Evolutionary conservation across 2,113 vertebrate genomes (phyloP).

Genomic region (Malurus melanocephalus): DNA sequence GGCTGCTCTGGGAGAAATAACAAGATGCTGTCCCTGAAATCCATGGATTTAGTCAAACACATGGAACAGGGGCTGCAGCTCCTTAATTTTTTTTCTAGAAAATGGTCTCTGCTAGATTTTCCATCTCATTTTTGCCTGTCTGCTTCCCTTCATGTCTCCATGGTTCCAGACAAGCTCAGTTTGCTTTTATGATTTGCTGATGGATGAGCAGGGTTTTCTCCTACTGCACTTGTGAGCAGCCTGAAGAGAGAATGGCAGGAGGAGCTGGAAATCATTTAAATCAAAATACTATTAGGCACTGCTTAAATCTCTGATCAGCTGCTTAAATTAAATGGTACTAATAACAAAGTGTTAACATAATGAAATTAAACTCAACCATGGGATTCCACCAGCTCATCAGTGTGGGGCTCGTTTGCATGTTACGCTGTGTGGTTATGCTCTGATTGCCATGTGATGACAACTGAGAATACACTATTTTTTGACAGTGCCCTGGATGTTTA

Average conservation of each 20-base stretch:
- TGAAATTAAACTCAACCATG: conserved; percentile 3
- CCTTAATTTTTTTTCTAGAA: neutral
- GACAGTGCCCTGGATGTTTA: conserved; percentile 29
- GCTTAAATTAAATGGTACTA: conserved; percentile 14
- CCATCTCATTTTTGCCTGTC: neutral
- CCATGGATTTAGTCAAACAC: neutral
- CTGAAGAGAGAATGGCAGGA: neutral
- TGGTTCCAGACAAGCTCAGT: neutral
- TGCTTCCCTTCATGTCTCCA: neutral
- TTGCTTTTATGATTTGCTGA: neutral
- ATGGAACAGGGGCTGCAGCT: neutral
- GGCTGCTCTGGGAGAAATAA: neutral
- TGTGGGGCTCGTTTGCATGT: conserved; percentile 1
- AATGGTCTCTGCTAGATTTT: neutral
- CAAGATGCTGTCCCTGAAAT: neutral
- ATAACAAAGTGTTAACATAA: conserved; percentile 11
- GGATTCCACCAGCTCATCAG: conserved; percentile 12
- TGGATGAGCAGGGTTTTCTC: neutral
- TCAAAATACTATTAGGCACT: neutral
- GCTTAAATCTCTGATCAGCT: conserved; percentile 15
- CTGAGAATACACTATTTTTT: conserved; percentile 20
- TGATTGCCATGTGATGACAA: conserved; percentile 21
- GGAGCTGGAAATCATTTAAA: neutral
- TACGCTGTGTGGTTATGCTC: conserved; percentile 16
- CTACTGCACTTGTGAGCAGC: neutral